Percentiles rank a stretch among this genome's conserved stretches.
phyloP scores from a whole-genome alignment of 2,113 vertebrate genomes.

The Tupaia chinensis region DNA sequence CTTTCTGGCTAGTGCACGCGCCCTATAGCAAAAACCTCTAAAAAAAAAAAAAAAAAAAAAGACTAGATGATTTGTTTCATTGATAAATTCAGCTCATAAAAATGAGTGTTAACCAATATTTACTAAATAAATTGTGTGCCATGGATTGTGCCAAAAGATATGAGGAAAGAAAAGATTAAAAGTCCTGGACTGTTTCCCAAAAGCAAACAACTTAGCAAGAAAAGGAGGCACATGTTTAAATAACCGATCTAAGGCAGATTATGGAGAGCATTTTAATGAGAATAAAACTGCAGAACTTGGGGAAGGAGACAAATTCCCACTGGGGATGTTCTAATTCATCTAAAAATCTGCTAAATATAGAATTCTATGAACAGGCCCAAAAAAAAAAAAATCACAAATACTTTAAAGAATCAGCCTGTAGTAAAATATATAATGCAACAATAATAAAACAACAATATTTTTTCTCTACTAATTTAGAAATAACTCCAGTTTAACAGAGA shows the following conservation, averaged over 20 bases:
- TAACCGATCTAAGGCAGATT: neutral
- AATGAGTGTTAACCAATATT: neutral
- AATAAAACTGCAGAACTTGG: neutral
- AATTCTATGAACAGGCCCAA: neutral
- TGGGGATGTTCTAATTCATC: constrained; percentile 20
- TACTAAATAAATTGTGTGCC: neutral
- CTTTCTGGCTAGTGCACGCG: too few relatives aligned
- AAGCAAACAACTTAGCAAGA: neutral
- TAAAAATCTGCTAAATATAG: neutral
- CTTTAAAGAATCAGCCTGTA: neutral
- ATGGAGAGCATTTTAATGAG: constrained; percentile 16
- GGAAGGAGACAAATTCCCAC: neutral
- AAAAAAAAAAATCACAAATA: neutral
- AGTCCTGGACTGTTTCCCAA: neutral
- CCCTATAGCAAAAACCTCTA: too few relatives aligned
- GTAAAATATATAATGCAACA: neutral
- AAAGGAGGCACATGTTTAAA: neutral
- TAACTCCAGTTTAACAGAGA: neutral
- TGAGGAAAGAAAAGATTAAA: constrained; percentile 1
- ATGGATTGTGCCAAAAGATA: neutral
- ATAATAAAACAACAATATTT: neutral
- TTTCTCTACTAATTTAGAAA: neutral
- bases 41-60: neutral
- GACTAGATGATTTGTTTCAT: neutral
- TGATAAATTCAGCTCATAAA: neutral